Evolutionary conservation across 2,888 invertebrate species (phyloP), one percentile per base, ranked within the genome.

Genomic region (Acronicta psi): DNA sequence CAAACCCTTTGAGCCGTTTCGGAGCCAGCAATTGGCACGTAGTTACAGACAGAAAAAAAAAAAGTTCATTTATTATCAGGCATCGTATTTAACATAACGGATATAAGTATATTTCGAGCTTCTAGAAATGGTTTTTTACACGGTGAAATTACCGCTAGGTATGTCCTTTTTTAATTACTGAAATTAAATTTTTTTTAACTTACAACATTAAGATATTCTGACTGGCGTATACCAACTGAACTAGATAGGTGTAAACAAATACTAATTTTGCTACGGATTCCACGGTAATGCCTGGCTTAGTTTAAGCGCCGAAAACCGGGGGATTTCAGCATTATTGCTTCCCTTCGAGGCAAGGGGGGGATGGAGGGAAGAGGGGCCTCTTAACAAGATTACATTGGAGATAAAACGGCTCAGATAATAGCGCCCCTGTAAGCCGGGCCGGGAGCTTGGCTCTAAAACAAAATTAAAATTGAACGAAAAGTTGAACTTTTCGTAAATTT

Each of bases 381-480:
- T 94, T 93, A 93, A 93, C 94, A 93, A 93, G 93, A 94, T 94
- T 94, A 94, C 93, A 90, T 91, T 88, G 90, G 77, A 91, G 92
- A 93, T 94, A 93, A 93, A 94, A 92, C 85, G 89, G 86, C 83
- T 83, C 80, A 90, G 90, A 92, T 94, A 93, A 93, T 91, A 90
- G 88, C 88, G 79, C 76, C 80, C 79, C 82, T 84, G 86, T 90
- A 93, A 93, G 92, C 91, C 83, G 62, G 65, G 73, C 71, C 74
- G 72, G 75, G 79, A 81, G 81, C 79, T 63, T 71, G 71, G 83
- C 84, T 87, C 87, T 89, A 88, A 88, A 90, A 88, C 85, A 77
- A 92, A 93, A 93, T 92, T 91, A 91, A 92, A 93, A 89, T 88
- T 82, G 80, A 79, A 81, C 77, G 69, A 75, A 83, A 84, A 73